These are phyloP conservation scores for Brachypteracias leptosomus DNA, from an alignment of 2,113 vertebrate genomes.

Conservation along the genomic window DNA sequence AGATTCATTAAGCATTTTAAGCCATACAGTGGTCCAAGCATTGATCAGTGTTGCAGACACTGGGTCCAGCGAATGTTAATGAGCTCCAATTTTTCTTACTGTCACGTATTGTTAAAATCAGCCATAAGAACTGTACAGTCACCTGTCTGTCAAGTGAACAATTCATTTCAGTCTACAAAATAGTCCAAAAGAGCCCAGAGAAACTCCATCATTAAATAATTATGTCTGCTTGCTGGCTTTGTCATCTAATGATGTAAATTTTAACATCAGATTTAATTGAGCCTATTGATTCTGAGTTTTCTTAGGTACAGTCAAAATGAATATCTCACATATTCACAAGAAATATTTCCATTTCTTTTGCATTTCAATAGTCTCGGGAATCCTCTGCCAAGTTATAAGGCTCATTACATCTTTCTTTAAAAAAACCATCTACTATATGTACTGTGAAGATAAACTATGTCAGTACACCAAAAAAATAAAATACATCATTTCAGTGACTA, in stretches of 20 bases:
- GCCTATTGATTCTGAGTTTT: neutral
- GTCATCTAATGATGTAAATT: neutral
- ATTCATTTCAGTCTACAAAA: neutral
- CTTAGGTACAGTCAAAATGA: neutral
- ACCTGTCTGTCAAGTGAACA: slow-evolving; percentile 44
- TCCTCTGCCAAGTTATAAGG: neutral
- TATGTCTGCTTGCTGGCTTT: slow-evolving; percentile 2
- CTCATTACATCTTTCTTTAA: neutral
- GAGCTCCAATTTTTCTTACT: slow-evolving; percentile 20
- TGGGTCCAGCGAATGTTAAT: slow-evolving; percentile 27
- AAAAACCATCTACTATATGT: neutral
- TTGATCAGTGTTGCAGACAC: slow-evolving; percentile 32
- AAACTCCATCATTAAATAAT: neutral
- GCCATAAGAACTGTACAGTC: neutral
- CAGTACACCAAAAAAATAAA: neutral
- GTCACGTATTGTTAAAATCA: slow-evolving; percentile 45
- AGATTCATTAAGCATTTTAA: slow-evolving; percentile 33
- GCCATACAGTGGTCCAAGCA: neutral
- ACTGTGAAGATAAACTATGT: neutral
- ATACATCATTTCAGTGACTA: neutral
- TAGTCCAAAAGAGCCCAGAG: neutral
- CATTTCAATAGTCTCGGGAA: neutral
- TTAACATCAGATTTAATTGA: neutral
- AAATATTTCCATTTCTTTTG: neutral
- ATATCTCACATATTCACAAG: neutral